Evolutionary conservation across 2,797 vertebrate species (phyloP).

Genomic region (Pogonophryne albipinna): DNA sequence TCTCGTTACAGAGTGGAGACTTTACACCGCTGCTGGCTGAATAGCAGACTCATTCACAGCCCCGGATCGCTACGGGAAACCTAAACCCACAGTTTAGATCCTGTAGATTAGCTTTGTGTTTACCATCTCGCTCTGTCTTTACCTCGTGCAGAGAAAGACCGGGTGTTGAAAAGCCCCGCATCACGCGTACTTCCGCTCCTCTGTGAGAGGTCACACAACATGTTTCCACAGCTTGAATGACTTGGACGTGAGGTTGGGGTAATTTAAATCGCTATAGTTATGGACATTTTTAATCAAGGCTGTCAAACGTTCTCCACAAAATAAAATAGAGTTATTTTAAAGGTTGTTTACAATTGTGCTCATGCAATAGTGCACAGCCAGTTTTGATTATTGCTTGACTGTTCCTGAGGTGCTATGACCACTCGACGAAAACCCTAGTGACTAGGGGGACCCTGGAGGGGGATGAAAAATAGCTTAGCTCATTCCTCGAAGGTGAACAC

Average conservation of each 20-base stretch:
- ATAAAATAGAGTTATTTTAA: conserved; percentile 1
- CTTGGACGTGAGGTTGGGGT: conserved; percentile 27
- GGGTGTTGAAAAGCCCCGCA: conserved; percentile 51
- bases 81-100: conserved; percentile 66
- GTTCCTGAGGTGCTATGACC: conserved; percentile 36
- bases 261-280: conserved; percentile 1
- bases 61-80: conserved; percentile 61
- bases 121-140: conserved; percentile 41
- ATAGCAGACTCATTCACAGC: conserved; percentile 41
- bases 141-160: conserved; percentile 24
- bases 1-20: conserved; percentile 54
- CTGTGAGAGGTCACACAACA: conserved; percentile 50
- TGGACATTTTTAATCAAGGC: conserved; percentile 4
- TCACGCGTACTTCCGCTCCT: conserved; percentile 28
- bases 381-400: conserved; percentile 37
- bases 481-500: conserved; percentile 46
- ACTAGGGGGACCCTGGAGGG: conserved; percentile 64
- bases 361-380: neutral
- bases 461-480: conserved; percentile 66
- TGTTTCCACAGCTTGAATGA: conserved; percentile 56
- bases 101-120: conserved; percentile 63
- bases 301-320: neutral
- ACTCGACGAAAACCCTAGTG: conserved; percentile 62
- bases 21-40: conserved; percentile 49
- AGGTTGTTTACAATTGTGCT: conserved; percentile 12